Evolutionary conservation across 2,888 invertebrate genomes (phyloP).

Genomic region (Tenodera sinensis): DNA sequence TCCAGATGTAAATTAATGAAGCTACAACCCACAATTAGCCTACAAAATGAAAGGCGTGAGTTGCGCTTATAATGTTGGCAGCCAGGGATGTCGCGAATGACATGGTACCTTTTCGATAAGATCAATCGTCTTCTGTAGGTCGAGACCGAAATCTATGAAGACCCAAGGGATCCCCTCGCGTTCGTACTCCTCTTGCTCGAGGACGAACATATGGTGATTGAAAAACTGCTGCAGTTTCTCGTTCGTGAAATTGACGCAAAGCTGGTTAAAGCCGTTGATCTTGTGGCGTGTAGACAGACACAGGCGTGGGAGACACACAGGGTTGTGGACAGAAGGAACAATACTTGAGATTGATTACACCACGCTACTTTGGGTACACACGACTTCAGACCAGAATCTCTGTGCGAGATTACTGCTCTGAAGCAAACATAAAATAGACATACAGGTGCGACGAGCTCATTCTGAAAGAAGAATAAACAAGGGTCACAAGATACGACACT

Average conservation of each 20-base stretch:
- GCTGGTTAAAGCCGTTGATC: conserved; percentile 89
- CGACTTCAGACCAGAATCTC: neutral
- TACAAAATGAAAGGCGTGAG: neutral
- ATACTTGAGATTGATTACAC: neutral
- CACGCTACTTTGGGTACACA: neutral
- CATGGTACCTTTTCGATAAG: conserved; percentile 67
- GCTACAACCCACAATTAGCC: neutral
- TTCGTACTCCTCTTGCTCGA: conserved; percentile 91
- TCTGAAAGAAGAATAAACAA: neutral
- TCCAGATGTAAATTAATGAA: neutral
- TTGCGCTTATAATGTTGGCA: neutral
- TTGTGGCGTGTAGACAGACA: conserved; percentile 41
- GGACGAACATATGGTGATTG: conserved; percentile 92
- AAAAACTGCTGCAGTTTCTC: conserved; percentile 89
- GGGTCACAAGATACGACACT: neutral
- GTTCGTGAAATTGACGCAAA: conserved; percentile 93
- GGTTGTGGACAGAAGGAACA: neutral
- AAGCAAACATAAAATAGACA: neutral
- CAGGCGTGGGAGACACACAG: neutral
- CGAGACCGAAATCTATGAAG: conserved; percentile 92
- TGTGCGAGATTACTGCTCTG: neutral
- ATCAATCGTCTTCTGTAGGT: conserved; percentile 79
- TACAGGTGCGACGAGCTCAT: neutral
- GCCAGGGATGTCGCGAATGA: neutral
- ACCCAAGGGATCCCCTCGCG: conserved; percentile 88